Percentiles rank a stretch among this genome's conserved stretches.
These are phyloP conservation scores for Malthinus seriepunctatus DNA, from an alignment of 2,888 invertebrate species.

Conservation along the genomic window DNA sequence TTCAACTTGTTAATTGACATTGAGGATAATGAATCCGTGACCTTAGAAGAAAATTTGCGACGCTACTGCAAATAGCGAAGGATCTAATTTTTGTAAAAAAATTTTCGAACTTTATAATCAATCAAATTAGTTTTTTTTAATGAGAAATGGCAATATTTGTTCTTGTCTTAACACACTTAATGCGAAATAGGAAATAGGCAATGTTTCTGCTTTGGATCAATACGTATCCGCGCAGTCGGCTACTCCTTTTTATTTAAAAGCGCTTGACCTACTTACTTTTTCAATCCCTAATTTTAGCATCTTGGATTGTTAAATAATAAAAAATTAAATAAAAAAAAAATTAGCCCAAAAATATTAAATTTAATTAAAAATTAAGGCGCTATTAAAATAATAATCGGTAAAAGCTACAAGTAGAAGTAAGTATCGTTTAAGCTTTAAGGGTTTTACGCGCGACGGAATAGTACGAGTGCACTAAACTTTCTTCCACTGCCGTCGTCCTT, in stretches of 20 bases:
- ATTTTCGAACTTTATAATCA: too few relatives aligned
- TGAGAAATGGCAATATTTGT: too few relatives aligned
- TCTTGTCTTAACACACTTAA: constrained; percentile 2
- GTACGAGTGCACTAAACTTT: constrained; percentile 31
- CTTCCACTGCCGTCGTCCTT: constrained; percentile 35
- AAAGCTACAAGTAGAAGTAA: constrained; percentile 29
- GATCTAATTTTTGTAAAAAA: too few relatives aligned
- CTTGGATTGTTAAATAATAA: background rate
- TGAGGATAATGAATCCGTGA: too few relatives aligned
- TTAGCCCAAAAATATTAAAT: background rate
- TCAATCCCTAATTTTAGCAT: constrained; percentile 3
- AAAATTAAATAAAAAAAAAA: background rate
- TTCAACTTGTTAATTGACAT: too few relatives aligned
- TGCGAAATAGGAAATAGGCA: constrained; percentile 5
- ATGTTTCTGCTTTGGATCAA: constrained; percentile 22
- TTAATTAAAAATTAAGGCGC: background rate
- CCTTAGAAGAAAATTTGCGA: too few relatives aligned
- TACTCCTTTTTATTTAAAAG: constrained; percentile 20
- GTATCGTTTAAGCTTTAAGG: constrained; percentile 18
- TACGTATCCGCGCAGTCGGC: constrained; percentile 26
- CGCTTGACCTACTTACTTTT: constrained; percentile 22
- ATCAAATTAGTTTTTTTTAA: too few relatives aligned
- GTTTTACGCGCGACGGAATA: constrained; percentile 9
- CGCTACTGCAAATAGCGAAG: too few relatives aligned
- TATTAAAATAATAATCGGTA: background rate